These are phyloP conservation scores for Bubalus kerabau DNA, from an alignment of 2,113 vertebrate genomes.

Conservation along the genomic window DNA sequence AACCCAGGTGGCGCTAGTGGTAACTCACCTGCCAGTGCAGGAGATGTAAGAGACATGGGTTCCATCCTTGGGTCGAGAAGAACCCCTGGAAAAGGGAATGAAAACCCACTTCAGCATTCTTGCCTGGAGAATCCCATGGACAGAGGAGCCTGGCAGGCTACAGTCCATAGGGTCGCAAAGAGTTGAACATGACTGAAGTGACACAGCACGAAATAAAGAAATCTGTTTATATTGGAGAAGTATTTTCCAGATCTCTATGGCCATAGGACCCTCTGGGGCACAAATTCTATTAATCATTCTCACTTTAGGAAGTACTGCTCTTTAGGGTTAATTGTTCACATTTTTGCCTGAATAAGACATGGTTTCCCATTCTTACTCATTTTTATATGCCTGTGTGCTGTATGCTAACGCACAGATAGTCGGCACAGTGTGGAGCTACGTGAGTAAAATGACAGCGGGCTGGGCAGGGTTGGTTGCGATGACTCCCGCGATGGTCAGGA, in stretches of 20 bases:
- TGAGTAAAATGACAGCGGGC: background rate
- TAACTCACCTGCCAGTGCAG: background rate
- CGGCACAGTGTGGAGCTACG: accelerated
- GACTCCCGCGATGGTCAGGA: accelerated
- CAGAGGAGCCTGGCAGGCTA: background rate
- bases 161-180: background rate
- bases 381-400: background rate
- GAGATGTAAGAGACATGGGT: background rate
- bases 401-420: background rate
- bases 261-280: background rate
- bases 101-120: background rate
- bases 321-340: background rate
- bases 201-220: background rate
- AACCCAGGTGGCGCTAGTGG: background rate
- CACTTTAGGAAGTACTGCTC: background rate
- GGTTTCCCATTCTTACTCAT: background rate
- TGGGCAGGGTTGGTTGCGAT: background rate
- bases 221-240: background rate
- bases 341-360: background rate
- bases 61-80: background rate
- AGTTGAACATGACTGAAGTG: background rate
- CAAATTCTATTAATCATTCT: background rate
- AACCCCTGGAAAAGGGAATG: background rate
- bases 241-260: background rate
- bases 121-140: background rate